A percentile compares a stretch with the other conserved stretches of the same genome.
phyloP scores from a whole-genome alignment of 2,888 invertebrate species.

The Habrosyne pyritoides region DNA sequence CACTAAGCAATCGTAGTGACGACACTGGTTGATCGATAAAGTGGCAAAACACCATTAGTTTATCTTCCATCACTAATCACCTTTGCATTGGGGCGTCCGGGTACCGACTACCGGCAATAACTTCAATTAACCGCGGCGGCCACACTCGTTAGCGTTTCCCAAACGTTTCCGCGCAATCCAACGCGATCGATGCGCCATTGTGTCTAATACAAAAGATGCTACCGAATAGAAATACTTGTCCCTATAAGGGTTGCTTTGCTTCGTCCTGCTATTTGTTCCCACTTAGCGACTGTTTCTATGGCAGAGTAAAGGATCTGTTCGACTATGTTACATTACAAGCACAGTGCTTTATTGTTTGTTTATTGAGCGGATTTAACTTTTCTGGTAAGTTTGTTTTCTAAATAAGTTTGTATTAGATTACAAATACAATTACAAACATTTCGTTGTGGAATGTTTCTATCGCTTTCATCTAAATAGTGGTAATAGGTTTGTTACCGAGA shows the following conservation, averaged over 20 bases:
- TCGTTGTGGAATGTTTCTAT: too few species aligned
- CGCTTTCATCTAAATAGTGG: too few species aligned
- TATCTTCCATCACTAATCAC: slow-evolving; percentile 48
- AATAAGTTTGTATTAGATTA: not conserved
- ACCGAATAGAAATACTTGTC: slow-evolving; percentile 67
- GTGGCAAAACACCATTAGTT: slow-evolving; percentile 57
- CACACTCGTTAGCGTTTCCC: slow-evolving; percentile 67
- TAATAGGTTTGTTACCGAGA: too few species aligned
- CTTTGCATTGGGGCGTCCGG: slow-evolving; percentile 22
- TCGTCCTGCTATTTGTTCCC: slow-evolving; percentile 68
- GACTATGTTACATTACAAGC: slow-evolving; percentile 16
- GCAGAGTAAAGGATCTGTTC: slow-evolving; percentile 21
- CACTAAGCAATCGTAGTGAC: slow-evolving; percentile 49
- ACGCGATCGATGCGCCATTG: slow-evolving; percentile 76
- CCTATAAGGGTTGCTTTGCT: slow-evolving; percentile 64
- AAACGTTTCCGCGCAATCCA: slow-evolving; percentile 63
- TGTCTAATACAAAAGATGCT: slow-evolving; percentile 73
- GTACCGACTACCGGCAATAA: slow-evolving; percentile 48
- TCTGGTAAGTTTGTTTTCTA: not conserved
- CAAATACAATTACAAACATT: not conserved
- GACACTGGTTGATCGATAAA: slow-evolving; percentile 62
- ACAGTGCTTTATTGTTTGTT: not conserved
- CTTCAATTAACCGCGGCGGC: slow-evolving; percentile 68
- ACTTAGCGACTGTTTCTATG: slow-evolving; percentile 44
- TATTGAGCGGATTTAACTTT: not conserved